Base-by-base conservation (phyloP, 37 sponge, comb jelly and placozoan genomes). In the Bolinopsis microptera region DNA sequence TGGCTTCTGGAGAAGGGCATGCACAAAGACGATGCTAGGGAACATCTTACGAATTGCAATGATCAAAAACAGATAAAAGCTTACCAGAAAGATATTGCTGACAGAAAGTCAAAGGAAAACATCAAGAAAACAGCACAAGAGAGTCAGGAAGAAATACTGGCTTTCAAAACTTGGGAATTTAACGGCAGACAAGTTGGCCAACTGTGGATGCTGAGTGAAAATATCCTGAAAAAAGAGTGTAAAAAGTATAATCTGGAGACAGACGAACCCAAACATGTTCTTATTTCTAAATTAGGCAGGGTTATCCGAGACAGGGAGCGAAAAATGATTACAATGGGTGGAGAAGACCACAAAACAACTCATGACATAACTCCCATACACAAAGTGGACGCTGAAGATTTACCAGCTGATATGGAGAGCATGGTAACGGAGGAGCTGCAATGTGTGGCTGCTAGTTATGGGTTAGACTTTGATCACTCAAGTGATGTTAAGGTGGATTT, bases 381-480 rank as follows among this genome's bases (percentile, higher is more conserved):
- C 67, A 38, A 86, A 26, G 90, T 86, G 9, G 90, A 86, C 36
- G 90, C 32, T 9, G 90, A 86, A 27, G 90, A 86, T 30, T 38
- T 86, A 30, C 90, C 90, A 13, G 38, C 32, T 9, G 39, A 86
- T 38, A 86, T 86, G 90, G 35, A 86, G 25, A 41, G 67, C 3
- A 86, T 86, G 90, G 67, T 22, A 26, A 86, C 67, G 5, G 90
- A 86, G 32, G 90, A 86, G 35, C 67, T 86, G 27, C 32, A 33
- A 41, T 86, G 90, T 86, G 90, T 86, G 32, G 90, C 90, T 40
- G 90, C 90, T 38, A 86, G 90, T 38, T 86, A 86, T 39, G 90
- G 90, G 27, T 61, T 86, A 0, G 67, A 86, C 21, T 86, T 48
- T 33, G 90, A 86, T 86, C 38, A 86, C 24, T 39, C 32, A 23